Evolutionary conservation across 2,797 vertebrate genomes (phyloP).

Genomic region (Mionectes olivaceus): DNA sequence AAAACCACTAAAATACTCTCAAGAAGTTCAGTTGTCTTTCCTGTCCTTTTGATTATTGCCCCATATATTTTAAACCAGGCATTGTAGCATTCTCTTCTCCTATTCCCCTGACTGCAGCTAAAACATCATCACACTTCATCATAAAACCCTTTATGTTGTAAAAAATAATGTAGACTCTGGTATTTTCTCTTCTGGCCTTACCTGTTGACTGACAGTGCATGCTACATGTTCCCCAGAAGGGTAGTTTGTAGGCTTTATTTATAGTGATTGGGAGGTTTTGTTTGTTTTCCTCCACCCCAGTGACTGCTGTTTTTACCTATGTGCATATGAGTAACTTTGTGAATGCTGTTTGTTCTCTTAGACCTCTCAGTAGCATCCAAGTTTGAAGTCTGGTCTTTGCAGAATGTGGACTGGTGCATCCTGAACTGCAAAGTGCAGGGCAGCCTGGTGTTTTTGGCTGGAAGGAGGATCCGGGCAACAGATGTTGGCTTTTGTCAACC

Average conservation of each 20-base stretch:
- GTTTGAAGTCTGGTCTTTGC: neutral
- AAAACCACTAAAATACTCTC: neutral
- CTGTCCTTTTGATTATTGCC: neutral
- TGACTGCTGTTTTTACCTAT: neutral
- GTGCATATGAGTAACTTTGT: neutral
- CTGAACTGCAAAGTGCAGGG: neutral
- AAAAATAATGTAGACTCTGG: neutral
- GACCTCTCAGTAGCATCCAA: neutral
- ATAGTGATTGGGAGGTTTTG: neutral
- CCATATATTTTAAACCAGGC: neutral
- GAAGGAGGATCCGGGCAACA: neutral
- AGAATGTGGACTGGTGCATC: neutral
- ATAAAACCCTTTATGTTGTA: neutral
- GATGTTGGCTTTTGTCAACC: neutral
- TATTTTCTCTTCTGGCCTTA: neutral
- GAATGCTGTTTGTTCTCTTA: neutral
- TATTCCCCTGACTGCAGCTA: neutral
- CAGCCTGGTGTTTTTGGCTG: neutral
- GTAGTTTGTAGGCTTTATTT: neutral
- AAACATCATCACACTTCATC: neutral
- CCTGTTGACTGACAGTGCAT: neutral
- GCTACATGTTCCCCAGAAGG: neutral
- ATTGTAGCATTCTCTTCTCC: neutral
- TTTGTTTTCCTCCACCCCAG: neutral
- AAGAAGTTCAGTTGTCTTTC: neutral